Base-by-base conservation (phyloP, 2,113 vertebrate genomes). In the Struthio camelus region DNA sequence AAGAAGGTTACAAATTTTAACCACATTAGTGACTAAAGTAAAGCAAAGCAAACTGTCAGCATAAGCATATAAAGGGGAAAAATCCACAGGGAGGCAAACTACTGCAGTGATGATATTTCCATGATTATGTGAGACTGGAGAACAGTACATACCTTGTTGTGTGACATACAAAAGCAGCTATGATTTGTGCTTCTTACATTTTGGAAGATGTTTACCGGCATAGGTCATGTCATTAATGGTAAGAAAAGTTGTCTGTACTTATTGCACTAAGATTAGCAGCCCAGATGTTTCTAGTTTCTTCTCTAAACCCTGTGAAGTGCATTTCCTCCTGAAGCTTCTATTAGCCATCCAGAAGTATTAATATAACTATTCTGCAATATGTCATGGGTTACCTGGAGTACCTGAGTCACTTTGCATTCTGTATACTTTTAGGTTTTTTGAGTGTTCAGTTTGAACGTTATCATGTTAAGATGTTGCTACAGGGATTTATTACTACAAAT, bases 121-220 rank as follows among this genome's bases (percentile, higher is more conserved):
- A 6, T 96, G 93, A 92, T 79, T 79, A 94, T 46, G 40, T 71
- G 81, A 88, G 92, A 80, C 90, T 28, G 18, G 82, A 95, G 81
- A 96, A 97, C 97, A 98, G 93, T 94, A 77, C 62, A n/a, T 27
- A 93, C 94, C 95, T 97, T 98, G 94, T 97, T 92, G 79, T 20
- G 46, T 0, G 1, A 58, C 54, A 96, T 91, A 42, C 14, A 56
- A 93, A 90, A 90, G 72, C 54, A 72, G 56, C 70, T 75, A 46
- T 34, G 77, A 88, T 91, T 91, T 93, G n/a, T 80, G 59, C 42
- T 67, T 34, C 38, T 78, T 91, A 71, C 54, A 25, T 91, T 96
- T 53, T 73, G 54, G 82, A 78, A 84, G 89, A 42, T 80, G 54
- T 64, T 75, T 85, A 78, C 89, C 30, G 40, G 36, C 36, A 44